Percentiles rank a stretch among this genome's conserved stretches.
These are phyloP conservation scores for Lasius fuliginosus DNA, from an alignment of 2,888 invertebrate genomes.

Conservation along the genomic window DNA sequence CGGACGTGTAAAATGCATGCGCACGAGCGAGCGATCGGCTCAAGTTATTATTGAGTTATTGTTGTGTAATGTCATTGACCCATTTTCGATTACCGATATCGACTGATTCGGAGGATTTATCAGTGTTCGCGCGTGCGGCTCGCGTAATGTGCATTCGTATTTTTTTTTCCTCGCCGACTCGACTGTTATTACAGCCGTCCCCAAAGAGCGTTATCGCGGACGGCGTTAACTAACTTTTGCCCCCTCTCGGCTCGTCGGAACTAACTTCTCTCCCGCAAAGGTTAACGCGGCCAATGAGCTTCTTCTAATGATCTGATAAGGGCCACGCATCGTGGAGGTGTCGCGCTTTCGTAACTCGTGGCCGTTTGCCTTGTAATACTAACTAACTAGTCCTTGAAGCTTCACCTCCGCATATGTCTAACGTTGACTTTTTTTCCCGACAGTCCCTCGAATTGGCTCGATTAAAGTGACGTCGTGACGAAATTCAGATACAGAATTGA, in stretches of 20 bases:
- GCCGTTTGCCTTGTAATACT: conserved; percentile 72
- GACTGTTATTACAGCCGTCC: conserved; percentile 6
- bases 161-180: neutral
- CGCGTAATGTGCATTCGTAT: conserved; percentile 23
- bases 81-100: conserved; percentile 56
- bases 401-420: conserved; percentile 50
- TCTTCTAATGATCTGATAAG: conserved; percentile 73
- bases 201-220: conserved; percentile 11
- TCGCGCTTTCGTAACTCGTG: conserved; percentile 69
- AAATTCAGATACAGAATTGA: conserved; percentile 42
- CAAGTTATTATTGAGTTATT: neutral
- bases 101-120: conserved; percentile 61
- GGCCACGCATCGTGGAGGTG: conserved; percentile 58
- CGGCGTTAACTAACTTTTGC: neutral
- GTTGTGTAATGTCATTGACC: conserved; percentile 77
- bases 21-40: conserved; percentile 27
- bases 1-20: conserved; percentile 59
- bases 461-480: conserved; percentile 17
- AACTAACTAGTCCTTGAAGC: conserved; percentile 70
- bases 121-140: conserved; percentile 46
- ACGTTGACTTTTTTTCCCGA: conserved; percentile 51
- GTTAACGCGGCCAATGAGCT: conserved; percentile 46
- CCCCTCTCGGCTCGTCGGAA: neutral
- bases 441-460: conserved; percentile 1
- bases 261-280: neutral